phyloP scores from a whole-genome alignment of 2,888 invertebrate species.

The Nomada lathburiana region DNA sequence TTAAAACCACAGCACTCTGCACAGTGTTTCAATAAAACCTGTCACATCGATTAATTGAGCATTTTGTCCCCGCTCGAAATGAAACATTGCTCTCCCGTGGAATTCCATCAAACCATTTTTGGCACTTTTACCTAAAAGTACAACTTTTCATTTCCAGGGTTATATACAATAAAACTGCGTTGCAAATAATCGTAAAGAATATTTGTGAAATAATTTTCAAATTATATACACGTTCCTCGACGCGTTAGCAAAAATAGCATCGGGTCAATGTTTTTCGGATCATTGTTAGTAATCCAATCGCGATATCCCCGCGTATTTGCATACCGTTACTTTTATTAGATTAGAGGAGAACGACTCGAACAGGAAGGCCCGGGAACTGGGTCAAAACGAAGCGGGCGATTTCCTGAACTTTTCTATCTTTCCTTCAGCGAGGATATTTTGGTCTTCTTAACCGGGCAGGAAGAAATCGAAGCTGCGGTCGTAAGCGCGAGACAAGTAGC shows the following conservation, averaged over 20 bases:
- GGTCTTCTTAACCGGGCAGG: slow-evolving; percentile 97
- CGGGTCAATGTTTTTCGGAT: slow-evolving; percentile 3
- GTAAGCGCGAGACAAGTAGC: slow-evolving; percentile 90
- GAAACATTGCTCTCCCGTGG: not conserved
- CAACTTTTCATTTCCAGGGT: too few relatives aligned
- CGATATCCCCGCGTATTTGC: slow-evolving; percentile 21
- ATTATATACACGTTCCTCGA: not conserved
- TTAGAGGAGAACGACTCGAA: not conserved
- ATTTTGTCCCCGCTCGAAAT: not conserved
- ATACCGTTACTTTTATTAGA: slow-evolving; percentile 33
- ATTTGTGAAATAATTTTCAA: not conserved
- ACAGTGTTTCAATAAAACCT: not conserved
- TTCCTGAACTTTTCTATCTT: slow-evolving; percentile 54
- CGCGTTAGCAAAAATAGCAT: not conserved
- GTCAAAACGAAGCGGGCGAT: slow-evolving; percentile 28
- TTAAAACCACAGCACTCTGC: not conserved
- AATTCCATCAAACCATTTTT: not conserved
- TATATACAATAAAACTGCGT: too few relatives aligned
- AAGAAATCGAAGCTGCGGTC: slow-evolving; percentile 96
- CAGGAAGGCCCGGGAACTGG: not conserved
- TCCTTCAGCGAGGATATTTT: slow-evolving; percentile 92
- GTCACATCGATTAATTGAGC: not conserved
- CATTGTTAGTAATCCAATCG: not conserved
- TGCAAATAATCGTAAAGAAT: too few relatives aligned
- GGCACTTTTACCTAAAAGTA: too few relatives aligned